Evolutionary conservation across 2,113 vertebrate genomes (phyloP).

Genomic region (Merops nubicus): DNA sequence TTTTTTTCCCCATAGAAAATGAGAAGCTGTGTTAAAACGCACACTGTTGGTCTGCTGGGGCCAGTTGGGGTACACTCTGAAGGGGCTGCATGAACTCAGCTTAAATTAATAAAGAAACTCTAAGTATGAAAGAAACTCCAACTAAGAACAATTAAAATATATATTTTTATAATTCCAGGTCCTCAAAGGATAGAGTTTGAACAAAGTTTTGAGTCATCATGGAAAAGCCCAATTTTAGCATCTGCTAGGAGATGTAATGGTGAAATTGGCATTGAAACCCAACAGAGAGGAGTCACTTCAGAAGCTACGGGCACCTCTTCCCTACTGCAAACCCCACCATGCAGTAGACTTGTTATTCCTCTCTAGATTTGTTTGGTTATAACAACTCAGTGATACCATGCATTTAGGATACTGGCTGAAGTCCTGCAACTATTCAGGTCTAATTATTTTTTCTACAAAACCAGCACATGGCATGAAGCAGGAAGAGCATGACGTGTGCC

Average conservation of each 20-base stretch:
- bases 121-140: slow-evolving; percentile 71
- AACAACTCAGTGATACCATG: background rate
- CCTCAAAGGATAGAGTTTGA: slow-evolving; percentile 63
- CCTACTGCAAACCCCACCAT: background rate
- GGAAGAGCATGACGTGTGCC: slow-evolving; percentile 45
- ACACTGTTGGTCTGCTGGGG: background rate
- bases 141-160: slow-evolving; percentile 76
- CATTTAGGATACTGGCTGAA: slow-evolving; percentile 16
- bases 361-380: background rate
- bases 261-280: slow-evolving; percentile 72
- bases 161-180: slow-evolving; percentile 74
- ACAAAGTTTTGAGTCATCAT: slow-evolving; percentile 60
- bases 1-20: slow-evolving; percentile 34
- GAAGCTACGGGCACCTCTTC: background rate
- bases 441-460: background rate
- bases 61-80: background rate
- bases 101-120: slow-evolving; percentile 53
- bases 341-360: slow-evolving; percentile 3
- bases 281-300: slow-evolving; percentile 12
- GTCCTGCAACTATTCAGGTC: slow-evolving; percentile 25
- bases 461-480: slow-evolving; percentile 44
- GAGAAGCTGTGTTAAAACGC: slow-evolving; percentile 54
- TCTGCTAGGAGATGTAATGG: slow-evolving; percentile 19
- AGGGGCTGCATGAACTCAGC: slow-evolving; percentile 27
- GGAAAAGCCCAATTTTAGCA: slow-evolving; percentile 29